Conservation (phyloP, 2,113 vertebrate species). For the Platichthys stellatus region DNA sequence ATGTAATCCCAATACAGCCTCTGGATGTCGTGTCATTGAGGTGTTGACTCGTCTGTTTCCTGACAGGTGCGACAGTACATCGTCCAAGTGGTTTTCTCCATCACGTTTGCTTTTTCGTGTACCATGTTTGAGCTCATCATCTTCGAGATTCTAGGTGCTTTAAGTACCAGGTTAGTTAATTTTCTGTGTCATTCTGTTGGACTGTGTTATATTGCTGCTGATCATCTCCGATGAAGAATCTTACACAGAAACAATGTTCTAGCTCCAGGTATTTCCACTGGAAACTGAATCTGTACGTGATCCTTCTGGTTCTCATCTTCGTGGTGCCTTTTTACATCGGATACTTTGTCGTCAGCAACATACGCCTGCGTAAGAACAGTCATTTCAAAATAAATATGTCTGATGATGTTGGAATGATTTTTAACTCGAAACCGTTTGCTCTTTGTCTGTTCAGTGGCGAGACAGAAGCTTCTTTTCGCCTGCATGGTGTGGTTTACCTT, state of each 20-base stretch:
- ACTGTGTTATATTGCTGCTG: background rate
- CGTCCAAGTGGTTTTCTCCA: conserved; percentile 97
- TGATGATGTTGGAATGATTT: background rate
- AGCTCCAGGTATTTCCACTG: conserved; percentile 99
- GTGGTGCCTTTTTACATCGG: conserved; percentile 99
- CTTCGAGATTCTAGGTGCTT: conserved; percentile 96
- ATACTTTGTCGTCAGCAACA: conserved; percentile 98
- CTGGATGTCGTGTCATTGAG: background rate
- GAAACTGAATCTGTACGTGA: conserved; percentile 97
- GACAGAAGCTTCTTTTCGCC: conserved; percentile 91
- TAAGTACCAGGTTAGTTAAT: conserved; percentile 90
- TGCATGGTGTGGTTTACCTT: conserved; percentile 97
- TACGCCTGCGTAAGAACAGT: conserved; percentile 90
- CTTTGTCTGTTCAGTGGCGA: conserved; percentile 85
- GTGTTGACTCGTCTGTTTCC: conserved; percentile 2
- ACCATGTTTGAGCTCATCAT: conserved; percentile 99
- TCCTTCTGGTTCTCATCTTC: conserved; percentile 95
- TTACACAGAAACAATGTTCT: background rate
- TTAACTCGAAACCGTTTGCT: background rate
- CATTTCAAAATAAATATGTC: background rate
- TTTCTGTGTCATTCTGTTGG: background rate
- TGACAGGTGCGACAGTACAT: conserved; percentile 93
- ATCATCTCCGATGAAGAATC: background rate
- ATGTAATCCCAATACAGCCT: background rate
- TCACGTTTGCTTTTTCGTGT: conserved; percentile 99